These are phyloP conservation scores for Pelecanus crispus DNA, from an alignment of 2,113 vertebrate species.

Conservation along the genomic window DNA sequence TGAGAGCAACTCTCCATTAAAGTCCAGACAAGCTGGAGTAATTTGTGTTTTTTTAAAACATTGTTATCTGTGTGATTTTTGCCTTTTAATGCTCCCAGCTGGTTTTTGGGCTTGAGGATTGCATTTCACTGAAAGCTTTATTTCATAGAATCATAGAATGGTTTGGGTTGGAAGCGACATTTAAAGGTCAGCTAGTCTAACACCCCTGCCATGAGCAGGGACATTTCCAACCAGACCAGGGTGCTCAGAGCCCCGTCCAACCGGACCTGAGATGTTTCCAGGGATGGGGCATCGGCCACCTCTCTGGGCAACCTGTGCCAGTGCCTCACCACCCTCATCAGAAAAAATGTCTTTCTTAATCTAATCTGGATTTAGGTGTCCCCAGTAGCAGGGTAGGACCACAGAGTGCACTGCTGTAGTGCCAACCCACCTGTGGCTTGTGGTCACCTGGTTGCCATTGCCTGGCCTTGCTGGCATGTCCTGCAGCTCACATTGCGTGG, in stretches of 20 bases:
- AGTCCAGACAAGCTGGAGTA: neutral
- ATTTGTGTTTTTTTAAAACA: neutral
- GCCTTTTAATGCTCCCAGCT: neutral
- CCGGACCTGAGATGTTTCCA: neutral
- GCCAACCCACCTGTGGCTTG: neutral
- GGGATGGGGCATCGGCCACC: neutral
- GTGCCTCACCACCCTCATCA: neutral
- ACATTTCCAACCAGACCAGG: neutral
- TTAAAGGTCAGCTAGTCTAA: neutral
- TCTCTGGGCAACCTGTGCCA: neutral
- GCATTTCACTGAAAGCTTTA: neutral
- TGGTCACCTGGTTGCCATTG: fast-evolving
- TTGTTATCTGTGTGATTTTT: neutral
- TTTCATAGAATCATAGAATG: neutral
- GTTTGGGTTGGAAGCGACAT: neutral
- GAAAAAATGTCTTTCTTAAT: neutral
- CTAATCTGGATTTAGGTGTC: neutral
- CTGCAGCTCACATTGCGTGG: fast-evolving
- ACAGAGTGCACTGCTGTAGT: neutral
- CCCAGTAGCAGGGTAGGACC: neutral
- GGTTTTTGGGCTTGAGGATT: neutral
- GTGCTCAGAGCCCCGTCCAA: neutral
- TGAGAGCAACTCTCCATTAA: neutral
- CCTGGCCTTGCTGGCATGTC: neutral
- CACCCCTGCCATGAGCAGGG: fast-evolving